phyloP scores from a whole-genome alignment of 2,113 vertebrate species.

The Tamias sibiricus region DNA sequence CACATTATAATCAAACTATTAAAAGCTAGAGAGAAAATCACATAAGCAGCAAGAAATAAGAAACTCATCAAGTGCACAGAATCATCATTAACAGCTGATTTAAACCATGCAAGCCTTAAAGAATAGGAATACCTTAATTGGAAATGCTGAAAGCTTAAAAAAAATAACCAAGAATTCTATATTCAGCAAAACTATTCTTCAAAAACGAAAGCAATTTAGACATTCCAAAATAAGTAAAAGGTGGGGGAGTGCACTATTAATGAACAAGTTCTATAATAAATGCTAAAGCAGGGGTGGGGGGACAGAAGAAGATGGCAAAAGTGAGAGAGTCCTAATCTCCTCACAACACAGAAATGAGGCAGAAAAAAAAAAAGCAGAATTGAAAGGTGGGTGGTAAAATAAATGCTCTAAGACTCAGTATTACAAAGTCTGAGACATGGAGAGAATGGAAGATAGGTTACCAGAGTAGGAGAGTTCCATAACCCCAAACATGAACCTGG shows the following conservation, averaged over 20 bases:
- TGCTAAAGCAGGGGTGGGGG: background rate
- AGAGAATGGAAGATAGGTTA: no score
- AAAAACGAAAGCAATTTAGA: background rate
- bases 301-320: no score
- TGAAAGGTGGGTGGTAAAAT: no score
- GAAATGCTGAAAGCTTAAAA: background rate
- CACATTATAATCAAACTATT: background rate
- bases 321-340: no score
- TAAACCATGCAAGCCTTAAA: background rate
- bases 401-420: no score
- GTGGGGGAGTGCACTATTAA: background rate
- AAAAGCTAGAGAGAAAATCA: background rate
- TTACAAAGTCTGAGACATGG: no score
- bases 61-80: background rate
- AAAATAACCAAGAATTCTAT: background rate
- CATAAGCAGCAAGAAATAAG: background rate
- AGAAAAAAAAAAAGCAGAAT: no score
- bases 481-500: no score
- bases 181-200: background rate
- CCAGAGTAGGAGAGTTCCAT: no score
- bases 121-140: background rate
- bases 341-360: no score
- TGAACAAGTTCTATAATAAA: background rate
- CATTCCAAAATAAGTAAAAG: background rate
- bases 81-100: background rate